These are phyloP conservation scores for Erebia palarica DNA, from an alignment of 2,888 invertebrate genomes.

Conservation along the genomic window DNA sequence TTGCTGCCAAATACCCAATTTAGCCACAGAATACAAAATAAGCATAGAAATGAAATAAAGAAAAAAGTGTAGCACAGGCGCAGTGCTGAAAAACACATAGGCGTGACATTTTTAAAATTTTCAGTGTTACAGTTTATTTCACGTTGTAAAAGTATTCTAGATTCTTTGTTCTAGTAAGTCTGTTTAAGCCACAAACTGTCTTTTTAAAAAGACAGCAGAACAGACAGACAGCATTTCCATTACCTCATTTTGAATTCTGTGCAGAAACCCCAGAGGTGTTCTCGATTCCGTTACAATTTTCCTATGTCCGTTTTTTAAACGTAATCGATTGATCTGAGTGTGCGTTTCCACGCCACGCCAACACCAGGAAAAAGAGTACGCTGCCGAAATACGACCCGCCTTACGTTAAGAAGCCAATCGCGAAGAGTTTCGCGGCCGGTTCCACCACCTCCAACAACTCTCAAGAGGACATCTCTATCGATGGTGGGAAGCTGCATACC, in stretches of 20 bases:
- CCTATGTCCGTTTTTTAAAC: constrained; percentile 63
- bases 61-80: too few species aligned
- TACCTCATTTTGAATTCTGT: too few species aligned
- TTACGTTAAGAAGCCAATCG: constrained; percentile 91
- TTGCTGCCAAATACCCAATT: too few species aligned
- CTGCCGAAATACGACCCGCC: constrained; percentile 94
- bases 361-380: constrained; percentile 92
- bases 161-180: too few species aligned
- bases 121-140: too few species aligned
- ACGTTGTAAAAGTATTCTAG: too few species aligned
- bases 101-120: too few species aligned
- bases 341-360: constrained; percentile 81
- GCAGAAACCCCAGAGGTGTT: constrained; percentile 50
- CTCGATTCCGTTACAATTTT: constrained; percentile 55
- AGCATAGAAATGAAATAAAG: too few species aligned
- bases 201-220: too few species aligned
- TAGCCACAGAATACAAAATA: constrained; percentile 21
- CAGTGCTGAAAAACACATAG: too few species aligned
- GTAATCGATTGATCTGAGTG: constrained; percentile 82
- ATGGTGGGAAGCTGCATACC: constrained; percentile 91
- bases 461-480: constrained; percentile 90
- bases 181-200: too few species aligned
- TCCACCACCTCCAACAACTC: constrained; percentile 87
- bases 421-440: constrained; percentile 86
- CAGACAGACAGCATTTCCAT: too few species aligned